A percentile compares a stretch with the other conserved stretches of the same genome.
These are phyloP conservation scores for Amyelois transitella DNA, from an alignment of 1,140 invertebrate genomes.

Conservation along the genomic window DNA sequence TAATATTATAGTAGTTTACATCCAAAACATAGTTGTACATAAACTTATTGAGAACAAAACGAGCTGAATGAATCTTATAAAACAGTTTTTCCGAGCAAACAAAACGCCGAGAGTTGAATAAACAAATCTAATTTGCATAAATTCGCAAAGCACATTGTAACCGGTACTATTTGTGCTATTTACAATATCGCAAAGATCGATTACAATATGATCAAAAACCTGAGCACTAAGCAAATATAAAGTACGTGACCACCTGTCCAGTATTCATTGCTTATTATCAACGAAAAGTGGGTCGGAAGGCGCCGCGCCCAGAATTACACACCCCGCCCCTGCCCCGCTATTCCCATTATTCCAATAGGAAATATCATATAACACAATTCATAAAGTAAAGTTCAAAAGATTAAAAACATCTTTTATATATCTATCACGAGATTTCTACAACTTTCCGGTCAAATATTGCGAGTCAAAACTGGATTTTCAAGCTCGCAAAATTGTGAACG, in stretches of 20 bases:
- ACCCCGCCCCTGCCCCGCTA: slow-evolving; percentile 14
- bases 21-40: background rate
- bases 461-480: background rate
- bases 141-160: background rate
- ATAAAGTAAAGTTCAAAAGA: background rate
- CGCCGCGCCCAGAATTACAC: slow-evolving; percentile 28
- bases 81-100: background rate
- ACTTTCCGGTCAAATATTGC: background rate
- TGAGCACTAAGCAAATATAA: background rate
- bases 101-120: background rate
- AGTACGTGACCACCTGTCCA: slow-evolving; percentile 6
- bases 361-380: slow-evolving; percentile 6
- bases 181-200: background rate
- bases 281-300: slow-evolving; percentile 28
- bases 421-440: background rate
- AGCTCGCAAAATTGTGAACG: background rate
- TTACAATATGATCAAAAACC: background rate
- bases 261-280: slow-evolving; percentile 14
- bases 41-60: background rate
- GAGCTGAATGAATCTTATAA: background rate
- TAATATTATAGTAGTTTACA: no score
- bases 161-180: background rate
- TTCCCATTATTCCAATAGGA: slow-evolving; percentile 28
- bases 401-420: background rate
- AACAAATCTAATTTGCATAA: background rate